Evolutionary conservation across 2,888 invertebrate genomes (phyloP).

Genomic region (Diachrysia chrysitis): DNA sequence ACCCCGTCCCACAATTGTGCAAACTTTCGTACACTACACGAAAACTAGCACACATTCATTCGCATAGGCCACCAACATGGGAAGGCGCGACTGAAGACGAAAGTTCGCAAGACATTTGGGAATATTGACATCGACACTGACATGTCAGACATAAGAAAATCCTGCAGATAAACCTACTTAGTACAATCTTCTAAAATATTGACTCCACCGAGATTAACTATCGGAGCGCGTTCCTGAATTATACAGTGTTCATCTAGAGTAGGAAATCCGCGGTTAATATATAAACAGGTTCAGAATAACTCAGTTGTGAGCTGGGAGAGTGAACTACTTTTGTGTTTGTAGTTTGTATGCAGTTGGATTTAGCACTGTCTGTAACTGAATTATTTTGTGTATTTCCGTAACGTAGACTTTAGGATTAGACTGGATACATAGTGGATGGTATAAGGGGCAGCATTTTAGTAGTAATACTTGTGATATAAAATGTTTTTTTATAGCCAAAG

Average conservation of each 20-base stretch:
- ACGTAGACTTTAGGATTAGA: background rate
- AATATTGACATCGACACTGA: no score
- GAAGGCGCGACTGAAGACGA: no score
- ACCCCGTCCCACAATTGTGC: no score
- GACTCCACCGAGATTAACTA: background rate
- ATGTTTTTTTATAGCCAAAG: no score
- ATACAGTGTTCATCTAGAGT: slow-evolving; percentile 22
- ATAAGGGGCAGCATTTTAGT: no score
- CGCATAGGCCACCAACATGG: no score
- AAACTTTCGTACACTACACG: background rate
- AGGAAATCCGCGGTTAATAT: slow-evolving; percentile 36
- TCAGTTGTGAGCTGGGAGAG: background rate
- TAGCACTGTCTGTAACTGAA: background rate
- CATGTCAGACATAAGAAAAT: no score
- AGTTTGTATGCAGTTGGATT: background rate
- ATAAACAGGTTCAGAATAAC: slow-evolving; percentile 10
- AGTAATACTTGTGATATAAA: no score
- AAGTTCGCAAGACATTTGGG: no score
- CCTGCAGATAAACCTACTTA: background rate
- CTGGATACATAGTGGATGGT: no score
- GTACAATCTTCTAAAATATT: slow-evolving; percentile 13
- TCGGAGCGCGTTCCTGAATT: slow-evolving; percentile 17
- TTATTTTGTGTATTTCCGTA: background rate
- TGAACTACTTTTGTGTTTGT: background rate
- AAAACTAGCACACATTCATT: background rate